Conservation (phyloP, 2,888 invertebrate genomes). For the Stegophylla sp. region DNA sequence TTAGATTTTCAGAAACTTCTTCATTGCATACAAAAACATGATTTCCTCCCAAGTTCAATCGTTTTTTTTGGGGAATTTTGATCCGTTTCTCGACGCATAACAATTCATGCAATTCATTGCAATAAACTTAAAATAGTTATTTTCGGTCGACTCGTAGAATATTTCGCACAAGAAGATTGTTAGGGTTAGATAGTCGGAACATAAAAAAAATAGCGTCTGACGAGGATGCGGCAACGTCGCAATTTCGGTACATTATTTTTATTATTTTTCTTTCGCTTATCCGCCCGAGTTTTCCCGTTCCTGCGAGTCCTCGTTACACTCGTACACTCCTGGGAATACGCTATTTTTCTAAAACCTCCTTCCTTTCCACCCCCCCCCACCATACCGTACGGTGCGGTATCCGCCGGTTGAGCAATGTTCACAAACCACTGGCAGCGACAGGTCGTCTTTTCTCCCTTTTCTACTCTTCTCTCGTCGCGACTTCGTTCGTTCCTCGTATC, state of each 20-base stretch:
- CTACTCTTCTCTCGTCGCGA: neutral
- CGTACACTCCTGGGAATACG: slow-evolving; percentile 25
- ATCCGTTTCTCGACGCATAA: too few species aligned
- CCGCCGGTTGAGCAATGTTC: slow-evolving; percentile 44
- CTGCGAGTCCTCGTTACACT: slow-evolving; percentile 29
- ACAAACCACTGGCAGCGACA: slow-evolving; percentile 54
- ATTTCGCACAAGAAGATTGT: neutral
- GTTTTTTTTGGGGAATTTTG: too few species aligned
- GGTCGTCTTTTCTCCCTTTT: slow-evolving; percentile 28
- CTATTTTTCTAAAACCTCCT: slow-evolving; percentile 44
- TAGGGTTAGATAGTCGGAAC: neutral
- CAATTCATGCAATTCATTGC: too few species aligned
- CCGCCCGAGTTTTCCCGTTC: slow-evolving; percentile 13
- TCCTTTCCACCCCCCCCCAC: neutral
- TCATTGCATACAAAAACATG: too few species aligned
- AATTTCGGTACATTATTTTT: slow-evolving; percentile 39
- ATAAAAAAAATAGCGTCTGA: neutral
- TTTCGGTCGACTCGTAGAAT: neutral
- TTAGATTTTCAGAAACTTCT: too few species aligned
- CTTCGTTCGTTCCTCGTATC: neutral
- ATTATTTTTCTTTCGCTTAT: slow-evolving; percentile 10
- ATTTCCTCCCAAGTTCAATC: too few species aligned
- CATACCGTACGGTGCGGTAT: neutral
- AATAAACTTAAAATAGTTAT: too few species aligned
- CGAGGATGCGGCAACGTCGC: neutral